Conservation (phyloP, 2,797 vertebrate genomes). For the Eidolon dupreanum region DNA sequence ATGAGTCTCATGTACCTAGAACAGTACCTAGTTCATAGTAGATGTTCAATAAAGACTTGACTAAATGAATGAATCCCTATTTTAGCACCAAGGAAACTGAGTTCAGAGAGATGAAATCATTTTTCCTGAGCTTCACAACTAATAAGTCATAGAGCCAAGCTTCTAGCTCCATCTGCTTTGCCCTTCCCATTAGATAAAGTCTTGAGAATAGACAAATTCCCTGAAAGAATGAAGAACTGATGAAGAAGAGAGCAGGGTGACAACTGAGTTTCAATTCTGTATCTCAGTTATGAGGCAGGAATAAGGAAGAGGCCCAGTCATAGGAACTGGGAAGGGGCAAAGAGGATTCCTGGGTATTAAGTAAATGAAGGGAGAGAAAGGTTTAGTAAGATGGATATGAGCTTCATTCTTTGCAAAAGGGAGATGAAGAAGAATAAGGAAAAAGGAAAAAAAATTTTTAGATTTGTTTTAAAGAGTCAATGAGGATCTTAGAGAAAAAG, state of each 20-base stretch:
- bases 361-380: neutral
- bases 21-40: neutral
- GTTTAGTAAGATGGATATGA: neutral
- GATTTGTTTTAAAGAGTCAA: neutral
- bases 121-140: neutral
- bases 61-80: neutral
- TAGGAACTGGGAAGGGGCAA: neutral
- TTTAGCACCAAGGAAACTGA: neutral
- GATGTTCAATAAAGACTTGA: neutral
- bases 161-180: neutral
- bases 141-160: neutral
- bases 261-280: neutral
- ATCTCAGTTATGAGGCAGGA: neutral
- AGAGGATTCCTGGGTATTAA: neutral
- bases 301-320: neutral
- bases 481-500: neutral
- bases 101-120: neutral
- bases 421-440: neutral
- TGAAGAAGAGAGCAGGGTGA: neutral
- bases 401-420: neutral
- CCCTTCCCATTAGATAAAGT: neutral
- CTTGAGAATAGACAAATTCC: neutral
- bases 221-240: neutral
- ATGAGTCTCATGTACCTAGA: neutral
- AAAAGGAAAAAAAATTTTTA: neutral